These are phyloP conservation scores for Apamea sordens DNA, from an alignment of 2,888 invertebrate genomes.

Conservation along the genomic window DNA sequence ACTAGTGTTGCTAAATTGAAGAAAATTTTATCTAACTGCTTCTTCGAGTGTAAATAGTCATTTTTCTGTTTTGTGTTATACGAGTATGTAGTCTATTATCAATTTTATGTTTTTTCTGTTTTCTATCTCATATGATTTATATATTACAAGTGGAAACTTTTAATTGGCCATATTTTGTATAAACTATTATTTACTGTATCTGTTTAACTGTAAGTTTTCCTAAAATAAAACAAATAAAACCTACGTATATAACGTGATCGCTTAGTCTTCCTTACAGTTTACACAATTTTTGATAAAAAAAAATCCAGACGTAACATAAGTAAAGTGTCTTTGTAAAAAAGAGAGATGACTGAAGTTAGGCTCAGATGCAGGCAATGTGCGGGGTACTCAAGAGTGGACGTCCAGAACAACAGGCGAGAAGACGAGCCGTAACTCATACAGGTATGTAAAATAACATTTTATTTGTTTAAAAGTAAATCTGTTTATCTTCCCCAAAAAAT, in stretches of 20 bases:
- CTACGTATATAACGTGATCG: background rate
- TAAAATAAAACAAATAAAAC: background rate
- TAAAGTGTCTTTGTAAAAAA: background rate
- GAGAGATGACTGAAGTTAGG: background rate
- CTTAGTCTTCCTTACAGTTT: background rate
- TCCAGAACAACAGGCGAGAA: too few species aligned
- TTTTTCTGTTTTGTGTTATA: too few species aligned
- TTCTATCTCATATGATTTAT: too few species aligned
- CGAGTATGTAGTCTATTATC: too few species aligned
- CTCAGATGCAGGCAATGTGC: background rate
- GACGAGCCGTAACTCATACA: background rate
- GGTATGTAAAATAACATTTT: slow-evolving; percentile 9
- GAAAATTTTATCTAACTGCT: too few species aligned
- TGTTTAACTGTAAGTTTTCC: too few species aligned
- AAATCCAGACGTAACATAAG: background rate
- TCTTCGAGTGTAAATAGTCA: too few species aligned
- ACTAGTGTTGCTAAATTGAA: too few species aligned
- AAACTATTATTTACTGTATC: too few species aligned
- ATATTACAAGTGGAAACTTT: too few species aligned
- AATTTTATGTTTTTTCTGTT: too few species aligned
- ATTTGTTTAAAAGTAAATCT: background rate
- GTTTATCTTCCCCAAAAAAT: background rate
- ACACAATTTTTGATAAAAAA: background rate
- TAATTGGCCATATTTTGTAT: too few species aligned
- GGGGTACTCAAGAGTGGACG: background rate